A percentile compares a stretch with the other conserved stretches of the same genome.
phyloP scores from a whole-genome alignment of 2,888 invertebrate species.

The Drosophila phalerata region DNA sequence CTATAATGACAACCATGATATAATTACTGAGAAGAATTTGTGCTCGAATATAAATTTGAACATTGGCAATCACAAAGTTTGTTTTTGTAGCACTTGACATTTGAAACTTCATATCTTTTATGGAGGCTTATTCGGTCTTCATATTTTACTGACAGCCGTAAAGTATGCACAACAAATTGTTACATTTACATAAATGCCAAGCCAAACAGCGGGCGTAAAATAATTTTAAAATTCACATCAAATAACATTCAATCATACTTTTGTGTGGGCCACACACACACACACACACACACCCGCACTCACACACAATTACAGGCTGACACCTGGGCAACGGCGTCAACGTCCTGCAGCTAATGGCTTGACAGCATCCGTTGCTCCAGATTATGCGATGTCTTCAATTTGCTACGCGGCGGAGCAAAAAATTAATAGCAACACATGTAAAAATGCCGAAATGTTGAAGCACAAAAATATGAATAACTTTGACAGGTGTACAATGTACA shows the following conservation, averaged over 20 bases:
- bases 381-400: conserved; percentile 60
- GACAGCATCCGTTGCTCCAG: conserved; percentile 37
- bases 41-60: conserved; percentile 14
- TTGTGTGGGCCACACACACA: conserved; percentile 16
- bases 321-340: conserved; percentile 47
- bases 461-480: conserved; percentile 73
- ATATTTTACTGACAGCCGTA: conserved; percentile 41
- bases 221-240: conserved; percentile 67
- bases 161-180: conserved; percentile 55
- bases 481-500: conserved; percentile 44
- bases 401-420: conserved; percentile 54
- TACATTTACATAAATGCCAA: conserved; percentile 67
- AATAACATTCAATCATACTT: conserved; percentile 74
- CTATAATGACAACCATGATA: conserved; percentile 1
- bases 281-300: conserved; percentile 4
- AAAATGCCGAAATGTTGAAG: conserved; percentile 35
- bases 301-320: conserved; percentile 27
- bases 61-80: conserved; percentile 27
- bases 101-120: conserved; percentile 18
- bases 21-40: conserved; percentile 5
- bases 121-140: not conserved
- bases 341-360: conserved; percentile 61
- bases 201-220: conserved; percentile 34
- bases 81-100: conserved; percentile 18
- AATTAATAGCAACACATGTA: conserved; percentile 78